These are phyloP conservation scores for Isurus oxyrinchus DNA, from an alignment of 2,113 vertebrate genomes.

Conservation along the genomic window DNA sequence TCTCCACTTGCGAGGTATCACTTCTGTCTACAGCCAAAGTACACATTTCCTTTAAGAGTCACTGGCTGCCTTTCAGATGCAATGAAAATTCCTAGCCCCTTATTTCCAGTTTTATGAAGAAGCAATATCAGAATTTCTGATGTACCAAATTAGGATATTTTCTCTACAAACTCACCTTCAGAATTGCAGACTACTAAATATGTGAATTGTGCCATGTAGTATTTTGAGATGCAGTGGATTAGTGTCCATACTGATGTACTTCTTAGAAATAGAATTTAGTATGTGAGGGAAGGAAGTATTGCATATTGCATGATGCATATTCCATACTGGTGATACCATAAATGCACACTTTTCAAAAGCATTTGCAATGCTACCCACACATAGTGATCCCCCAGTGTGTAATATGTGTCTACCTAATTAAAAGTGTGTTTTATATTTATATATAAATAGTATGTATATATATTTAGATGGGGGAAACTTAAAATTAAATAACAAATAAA, in stretches of 20 bases:
- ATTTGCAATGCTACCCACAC: not conserved
- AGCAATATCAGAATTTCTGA: not conserved
- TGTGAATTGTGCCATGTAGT: not conserved
- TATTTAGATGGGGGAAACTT: not conserved
- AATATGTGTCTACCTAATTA: not conserved
- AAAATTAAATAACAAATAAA: not conserved
- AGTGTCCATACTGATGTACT: not conserved
- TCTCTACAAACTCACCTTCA: not conserved
- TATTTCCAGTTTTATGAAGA: not conserved
- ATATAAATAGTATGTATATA: not conserved
- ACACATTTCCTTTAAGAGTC: not conserved
- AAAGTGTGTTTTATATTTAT: not conserved
- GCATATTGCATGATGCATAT: not conserved
- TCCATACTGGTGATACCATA: not conserved
- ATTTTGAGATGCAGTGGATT: not conserved
- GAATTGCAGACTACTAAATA: not conserved
- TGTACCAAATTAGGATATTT: not conserved
- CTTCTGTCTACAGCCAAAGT: not conserved
- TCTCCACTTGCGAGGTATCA: not conserved
- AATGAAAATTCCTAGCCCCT: not conserved
- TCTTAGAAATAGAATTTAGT: not conserved
- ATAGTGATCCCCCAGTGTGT: not conserved
- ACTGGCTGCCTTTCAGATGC: not conserved
- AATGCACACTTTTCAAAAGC: not conserved
- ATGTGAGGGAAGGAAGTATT: not conserved